These are phyloP conservation scores for Charina bottae DNA, from an alignment of 2,113 vertebrate genomes.

Conservation along the genomic window DNA sequence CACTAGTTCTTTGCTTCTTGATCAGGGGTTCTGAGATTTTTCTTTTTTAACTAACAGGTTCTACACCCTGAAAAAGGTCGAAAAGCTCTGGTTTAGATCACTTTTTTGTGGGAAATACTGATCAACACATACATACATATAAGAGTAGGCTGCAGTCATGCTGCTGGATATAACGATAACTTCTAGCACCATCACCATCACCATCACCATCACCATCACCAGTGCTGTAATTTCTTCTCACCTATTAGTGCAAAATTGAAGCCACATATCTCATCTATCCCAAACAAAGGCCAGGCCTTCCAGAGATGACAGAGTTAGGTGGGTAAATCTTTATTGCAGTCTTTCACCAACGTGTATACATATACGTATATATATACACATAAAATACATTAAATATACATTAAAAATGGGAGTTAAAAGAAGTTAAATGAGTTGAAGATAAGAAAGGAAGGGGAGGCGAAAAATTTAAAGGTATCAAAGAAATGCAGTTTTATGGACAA, in stretches of 20 bases:
- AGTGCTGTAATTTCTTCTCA: background rate
- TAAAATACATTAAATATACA: background rate
- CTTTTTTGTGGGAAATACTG: background rate
- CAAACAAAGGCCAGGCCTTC: background rate
- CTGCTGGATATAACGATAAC: background rate
- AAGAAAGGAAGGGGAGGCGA: background rate
- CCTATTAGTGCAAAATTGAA: background rate
- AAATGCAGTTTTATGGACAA: background rate
- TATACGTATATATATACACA: too few species aligned
- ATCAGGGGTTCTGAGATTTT: background rate
- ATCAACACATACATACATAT: background rate
- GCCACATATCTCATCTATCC: background rate
- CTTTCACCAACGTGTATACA: background rate
- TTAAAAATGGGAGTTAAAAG: background rate
- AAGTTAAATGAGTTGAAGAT: background rate
- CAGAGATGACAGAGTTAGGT: too few species aligned
- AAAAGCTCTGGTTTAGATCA: background rate
- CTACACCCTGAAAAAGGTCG: background rate
- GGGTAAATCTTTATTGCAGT: background rate
- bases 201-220: background rate
- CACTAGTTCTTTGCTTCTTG: background rate
- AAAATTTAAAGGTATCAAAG: background rate
- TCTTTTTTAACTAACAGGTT: background rate
- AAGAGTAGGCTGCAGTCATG: background rate
- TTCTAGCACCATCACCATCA: background rate